Percentiles rank a stretch among this genome's conserved stretches.
Conservation (phyloP, 2,797 vertebrate genomes). For the Myiotriccus ornatus region DNA sequence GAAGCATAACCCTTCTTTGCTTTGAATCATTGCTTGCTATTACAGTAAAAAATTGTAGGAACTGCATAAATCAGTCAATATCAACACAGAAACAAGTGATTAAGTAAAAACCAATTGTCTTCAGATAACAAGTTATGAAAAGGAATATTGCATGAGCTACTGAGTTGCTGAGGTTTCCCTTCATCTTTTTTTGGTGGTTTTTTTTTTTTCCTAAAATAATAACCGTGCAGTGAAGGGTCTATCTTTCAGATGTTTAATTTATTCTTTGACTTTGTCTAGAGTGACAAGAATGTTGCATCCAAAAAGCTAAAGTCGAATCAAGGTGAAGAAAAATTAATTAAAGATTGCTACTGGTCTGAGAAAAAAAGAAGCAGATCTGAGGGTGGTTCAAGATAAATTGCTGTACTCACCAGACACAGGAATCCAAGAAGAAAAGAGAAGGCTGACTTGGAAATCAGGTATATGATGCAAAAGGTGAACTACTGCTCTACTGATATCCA, state of each 20-base stretch:
- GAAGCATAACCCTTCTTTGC: neutral
- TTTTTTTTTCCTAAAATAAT: neutral
- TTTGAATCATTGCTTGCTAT: neutral
- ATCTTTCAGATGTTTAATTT: neutral
- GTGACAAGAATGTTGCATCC: conserved; percentile 87
- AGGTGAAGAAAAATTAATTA: conserved; percentile 84
- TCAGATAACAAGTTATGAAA: neutral
- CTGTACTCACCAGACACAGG: conserved; percentile 81
- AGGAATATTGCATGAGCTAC: neutral
- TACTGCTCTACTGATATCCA: neutral
- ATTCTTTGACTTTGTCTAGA: conserved; percentile 66
- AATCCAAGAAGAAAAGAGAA: conserved; percentile 87
- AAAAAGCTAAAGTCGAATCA: conserved; percentile 86
- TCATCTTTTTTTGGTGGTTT: neutral
- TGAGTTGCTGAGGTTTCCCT: neutral
- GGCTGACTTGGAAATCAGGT: conserved; percentile 87
- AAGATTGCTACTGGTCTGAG: conserved; percentile 81
- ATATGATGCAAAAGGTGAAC: neutral
- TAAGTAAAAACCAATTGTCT: neutral
- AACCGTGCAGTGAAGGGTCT: neutral
- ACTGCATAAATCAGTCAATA: neutral
- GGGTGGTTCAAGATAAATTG: conserved; percentile 85
- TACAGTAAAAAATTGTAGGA: neutral
- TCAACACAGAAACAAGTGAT: neutral
- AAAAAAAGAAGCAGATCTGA: conserved; percentile 85